A percentile compares a stretch with the other conserved stretches of the same genome.
These are phyloP conservation scores for Sussaba pulchella DNA, from an alignment of 2,888 invertebrate species.

Conservation along the genomic window DNA sequence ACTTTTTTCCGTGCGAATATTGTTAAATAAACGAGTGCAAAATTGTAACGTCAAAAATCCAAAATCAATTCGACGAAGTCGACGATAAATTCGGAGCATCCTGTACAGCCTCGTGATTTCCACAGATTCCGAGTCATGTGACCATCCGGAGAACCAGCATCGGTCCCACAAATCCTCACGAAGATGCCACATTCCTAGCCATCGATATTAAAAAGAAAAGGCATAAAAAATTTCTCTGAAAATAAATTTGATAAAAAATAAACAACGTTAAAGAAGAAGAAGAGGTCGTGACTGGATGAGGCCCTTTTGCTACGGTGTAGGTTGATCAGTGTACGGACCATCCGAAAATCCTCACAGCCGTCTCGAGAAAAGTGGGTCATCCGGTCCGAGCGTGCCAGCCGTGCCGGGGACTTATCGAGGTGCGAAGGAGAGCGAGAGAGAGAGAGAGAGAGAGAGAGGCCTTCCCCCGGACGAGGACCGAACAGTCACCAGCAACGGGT, in stretches of 20 bases:
- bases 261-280: neutral
- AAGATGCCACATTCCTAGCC: conserved; percentile 14
- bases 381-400: conserved; percentile 63
- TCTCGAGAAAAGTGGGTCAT: conserved; percentile 72
- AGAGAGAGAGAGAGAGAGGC: conserved; percentile 14
- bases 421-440: conserved; percentile 23
- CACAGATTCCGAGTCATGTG: conserved; percentile 36
- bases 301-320: conserved; percentile 16
- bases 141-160: conserved; percentile 12
- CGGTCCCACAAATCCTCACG: conserved; percentile 34
- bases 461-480: neutral
- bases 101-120: conserved; percentile 4
- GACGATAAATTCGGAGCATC: neutral
- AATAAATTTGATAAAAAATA: conserved; percentile 23
- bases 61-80: neutral
- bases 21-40: neutral
- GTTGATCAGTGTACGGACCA: conserved; percentile 30
- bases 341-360: conserved; percentile 62
- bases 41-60: neutral
- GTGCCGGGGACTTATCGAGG: too few species aligned
- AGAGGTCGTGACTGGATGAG: conserved; percentile 5
- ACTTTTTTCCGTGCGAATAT: too few species aligned
- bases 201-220: neutral
- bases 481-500: conserved; percentile 17
- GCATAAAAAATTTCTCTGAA: too few species aligned